Evolutionary conservation across 2,797 vertebrate genomes (phyloP).

Genomic region (Gadopsis bispinosus): DNA sequence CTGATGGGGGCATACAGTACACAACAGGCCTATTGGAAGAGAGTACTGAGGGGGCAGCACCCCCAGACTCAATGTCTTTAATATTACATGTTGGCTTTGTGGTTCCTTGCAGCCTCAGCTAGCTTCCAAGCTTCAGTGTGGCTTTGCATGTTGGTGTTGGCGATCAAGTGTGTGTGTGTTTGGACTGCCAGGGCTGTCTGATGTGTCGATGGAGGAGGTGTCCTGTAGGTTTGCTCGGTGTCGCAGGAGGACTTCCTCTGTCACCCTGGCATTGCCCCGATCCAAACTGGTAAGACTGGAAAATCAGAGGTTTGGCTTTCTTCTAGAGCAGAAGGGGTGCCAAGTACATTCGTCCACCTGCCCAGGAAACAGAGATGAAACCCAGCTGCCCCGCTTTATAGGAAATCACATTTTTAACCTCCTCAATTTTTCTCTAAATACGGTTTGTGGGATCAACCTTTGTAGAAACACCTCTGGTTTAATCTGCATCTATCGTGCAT

Average conservation of each 20-base stretch:
- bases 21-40: constrained; percentile 52
- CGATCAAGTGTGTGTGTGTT: not conserved
- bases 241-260: constrained; percentile 71
- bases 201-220: constrained; percentile 66
- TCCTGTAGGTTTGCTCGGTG: constrained; percentile 60
- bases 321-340: not conserved
- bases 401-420: not conserved
- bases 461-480: not conserved
- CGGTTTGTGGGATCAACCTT: not conserved
- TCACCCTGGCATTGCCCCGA: constrained; percentile 38
- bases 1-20: constrained; percentile 42
- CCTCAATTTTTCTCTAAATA: not conserved
- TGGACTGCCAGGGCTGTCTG: not conserved
- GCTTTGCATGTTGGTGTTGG: not conserved
- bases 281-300: constrained; percentile 69
- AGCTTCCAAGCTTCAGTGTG: constrained; percentile 25
- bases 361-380: not conserved
- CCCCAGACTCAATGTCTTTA: constrained; percentile 75
- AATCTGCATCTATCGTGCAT: not conserved
- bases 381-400: not conserved
- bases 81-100: constrained; percentile 78
- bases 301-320: not conserved
- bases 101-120: constrained; percentile 35
- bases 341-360: not conserved
- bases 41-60: constrained; percentile 43